These are phyloP conservation scores for Triplophysa dalaica DNA, from an alignment of 2,113 vertebrate species.

Conservation along the genomic window DNA sequence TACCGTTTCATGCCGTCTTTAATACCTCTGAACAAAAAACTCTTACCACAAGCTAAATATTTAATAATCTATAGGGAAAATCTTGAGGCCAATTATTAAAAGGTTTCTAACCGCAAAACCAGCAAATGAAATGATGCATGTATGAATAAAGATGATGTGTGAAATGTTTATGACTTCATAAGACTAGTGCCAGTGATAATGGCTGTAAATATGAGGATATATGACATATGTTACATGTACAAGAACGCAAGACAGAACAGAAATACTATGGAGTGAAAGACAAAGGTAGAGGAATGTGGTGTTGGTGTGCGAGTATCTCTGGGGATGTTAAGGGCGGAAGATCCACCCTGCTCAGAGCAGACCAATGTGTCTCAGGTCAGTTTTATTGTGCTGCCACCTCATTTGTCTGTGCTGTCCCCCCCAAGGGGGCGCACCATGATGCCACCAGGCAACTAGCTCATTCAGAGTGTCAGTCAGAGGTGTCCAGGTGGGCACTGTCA, in stretches of 20 bases:
- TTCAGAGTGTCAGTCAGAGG: constrained; percentile 54
- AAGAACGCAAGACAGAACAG: constrained; percentile 27
- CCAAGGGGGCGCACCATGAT: constrained; percentile 38
- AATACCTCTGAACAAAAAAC: neutral
- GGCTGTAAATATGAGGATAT: neutral
- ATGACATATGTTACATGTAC: neutral
- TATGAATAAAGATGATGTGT: constrained; percentile 8
- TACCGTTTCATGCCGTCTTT: no score
- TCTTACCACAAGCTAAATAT: neutral
- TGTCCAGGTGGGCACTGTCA: constrained; percentile 55
- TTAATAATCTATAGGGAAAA: constrained; percentile 7
- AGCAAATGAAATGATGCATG: neutral
- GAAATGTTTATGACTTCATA: neutral
- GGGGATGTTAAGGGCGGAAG: constrained; percentile 32
- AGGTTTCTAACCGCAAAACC: constrained; percentile 8
- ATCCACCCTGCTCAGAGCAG: constrained; percentile 44
- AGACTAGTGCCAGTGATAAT: constrained; percentile 4
- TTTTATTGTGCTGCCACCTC: constrained; percentile 49
- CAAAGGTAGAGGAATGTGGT: constrained; percentile 6
- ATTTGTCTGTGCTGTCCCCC: constrained; percentile 50
- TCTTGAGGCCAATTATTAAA: neutral
- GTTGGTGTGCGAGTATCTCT: constrained; percentile 9
- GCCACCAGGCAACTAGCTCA: constrained; percentile 52
- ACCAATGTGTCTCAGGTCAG: constrained; percentile 46
- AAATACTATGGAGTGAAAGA: constrained; percentile 13